These are phyloP conservation scores for Argynnis bischoffii DNA, from an alignment of 2,888 invertebrate species.

Conservation along the genomic window DNA sequence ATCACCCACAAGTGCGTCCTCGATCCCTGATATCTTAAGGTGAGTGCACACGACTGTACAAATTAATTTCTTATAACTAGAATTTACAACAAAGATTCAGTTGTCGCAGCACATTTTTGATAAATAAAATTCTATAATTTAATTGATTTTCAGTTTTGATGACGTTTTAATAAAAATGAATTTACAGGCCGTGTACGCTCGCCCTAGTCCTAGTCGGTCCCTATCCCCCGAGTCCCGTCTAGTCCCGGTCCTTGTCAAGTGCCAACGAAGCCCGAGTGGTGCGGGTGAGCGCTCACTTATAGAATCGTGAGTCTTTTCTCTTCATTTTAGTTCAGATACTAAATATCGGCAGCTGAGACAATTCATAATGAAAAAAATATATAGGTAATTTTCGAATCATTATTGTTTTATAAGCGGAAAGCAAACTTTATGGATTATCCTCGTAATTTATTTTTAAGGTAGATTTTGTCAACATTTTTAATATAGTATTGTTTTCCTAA, in stretches of 20 bases:
- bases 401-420: slow-evolving; percentile 69
- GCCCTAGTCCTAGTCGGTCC: slow-evolving; percentile 49
- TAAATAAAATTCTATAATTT: neutral
- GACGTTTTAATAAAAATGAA: slow-evolving; percentile 8
- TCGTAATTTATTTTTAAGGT: slow-evolving; percentile 79
- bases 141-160: neutral
- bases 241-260: slow-evolving; percentile 76
- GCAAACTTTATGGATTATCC: slow-evolving; percentile 67
- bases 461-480: slow-evolving; percentile 73
- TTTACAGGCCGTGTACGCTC: slow-evolving; percentile 6
- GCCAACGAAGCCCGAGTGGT: slow-evolving; percentile 73
- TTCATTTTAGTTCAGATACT: neutral
- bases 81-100: no score
- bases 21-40: slow-evolving; percentile 57
- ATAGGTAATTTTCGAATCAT: slow-evolving; percentile 34
- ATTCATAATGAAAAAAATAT: neutral
- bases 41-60: slow-evolving; percentile 15
- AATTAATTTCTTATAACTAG: no score
- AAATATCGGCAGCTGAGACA: slow-evolving; percentile 48
- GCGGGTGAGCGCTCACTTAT: slow-evolving; percentile 50
- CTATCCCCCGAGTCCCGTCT: slow-evolving; percentile 71
- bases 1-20: slow-evolving; percentile 47
- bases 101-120: no score
- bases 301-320: slow-evolving; percentile 4
- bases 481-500: slow-evolving; percentile 72